Conservation (phyloP, 2,797 vertebrate genomes). For the Nannoperca obscura region DNA sequence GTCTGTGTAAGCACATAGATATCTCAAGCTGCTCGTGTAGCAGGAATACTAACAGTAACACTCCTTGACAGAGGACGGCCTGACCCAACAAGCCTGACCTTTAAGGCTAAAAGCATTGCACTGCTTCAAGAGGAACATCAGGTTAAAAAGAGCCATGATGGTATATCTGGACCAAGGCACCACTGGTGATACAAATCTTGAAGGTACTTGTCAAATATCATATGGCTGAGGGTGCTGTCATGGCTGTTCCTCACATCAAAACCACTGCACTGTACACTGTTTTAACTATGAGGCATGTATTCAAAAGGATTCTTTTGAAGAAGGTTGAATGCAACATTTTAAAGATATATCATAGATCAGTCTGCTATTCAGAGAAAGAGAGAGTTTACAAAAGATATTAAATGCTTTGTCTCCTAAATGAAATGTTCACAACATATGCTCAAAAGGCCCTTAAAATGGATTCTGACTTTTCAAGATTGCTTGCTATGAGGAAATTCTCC, state of each 20-base stretch:
- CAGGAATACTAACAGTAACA: slow-evolving; percentile 73
- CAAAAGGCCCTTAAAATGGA: background rate
- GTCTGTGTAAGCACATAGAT: slow-evolving; percentile 41
- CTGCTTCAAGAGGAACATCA: slow-evolving; percentile 47
- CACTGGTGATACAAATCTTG: slow-evolving; percentile 39
- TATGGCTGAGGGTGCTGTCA: slow-evolving; percentile 14
- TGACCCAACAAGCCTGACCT: slow-evolving; percentile 72
- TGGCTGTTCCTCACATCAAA: background rate
- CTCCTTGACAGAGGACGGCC: slow-evolving; percentile 68
- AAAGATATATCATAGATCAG: background rate
- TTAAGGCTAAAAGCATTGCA: slow-evolving; percentile 63
- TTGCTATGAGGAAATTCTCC: slow-evolving; percentile 8
- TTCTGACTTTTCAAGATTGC: slow-evolving; percentile 1
- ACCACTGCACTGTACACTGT: background rate
- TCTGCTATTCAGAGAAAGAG: background rate
- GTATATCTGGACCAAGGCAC: slow-evolving; percentile 39
- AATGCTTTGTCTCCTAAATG: background rate
- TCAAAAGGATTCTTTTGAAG: background rate
- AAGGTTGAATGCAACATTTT: slow-evolving; percentile 12
- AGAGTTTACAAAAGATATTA: background rate
- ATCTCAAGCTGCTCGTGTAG: slow-evolving; percentile 62
- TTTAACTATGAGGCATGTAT: background rate
- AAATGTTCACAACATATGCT: background rate
- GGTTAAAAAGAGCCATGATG: slow-evolving; percentile 42
- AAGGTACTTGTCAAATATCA: slow-evolving; percentile 46